Evolutionary conservation across 2,113 vertebrate genomes (phyloP).

Genomic region (Pterocles gutturalis): DNA sequence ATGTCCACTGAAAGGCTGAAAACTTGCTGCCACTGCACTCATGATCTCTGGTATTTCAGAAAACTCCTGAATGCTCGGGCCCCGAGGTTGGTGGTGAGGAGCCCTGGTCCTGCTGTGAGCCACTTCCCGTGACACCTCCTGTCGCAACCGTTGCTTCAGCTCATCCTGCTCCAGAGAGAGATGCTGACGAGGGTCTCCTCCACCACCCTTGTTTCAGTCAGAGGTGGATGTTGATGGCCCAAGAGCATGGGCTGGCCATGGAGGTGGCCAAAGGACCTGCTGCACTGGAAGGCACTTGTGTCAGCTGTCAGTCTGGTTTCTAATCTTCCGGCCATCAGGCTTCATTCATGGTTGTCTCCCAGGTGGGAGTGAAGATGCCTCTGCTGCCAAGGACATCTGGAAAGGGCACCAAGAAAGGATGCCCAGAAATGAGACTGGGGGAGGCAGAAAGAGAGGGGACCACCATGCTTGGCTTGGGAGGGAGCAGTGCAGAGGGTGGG

Average conservation of each 20-base stretch:
- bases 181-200: accelerated
- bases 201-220: accelerated
- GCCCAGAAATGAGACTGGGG: neutral
- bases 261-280: neutral
- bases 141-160: neutral
- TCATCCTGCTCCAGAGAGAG: neutral
- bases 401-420: neutral
- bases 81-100: accelerated
- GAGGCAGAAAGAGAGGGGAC: neutral
- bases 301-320: neutral
- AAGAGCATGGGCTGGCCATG: neutral
- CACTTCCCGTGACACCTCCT: accelerated
- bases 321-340: neutral
- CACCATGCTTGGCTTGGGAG: neutral
- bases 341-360: neutral
- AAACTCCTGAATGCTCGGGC: neutral
- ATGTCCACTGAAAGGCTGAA: neutral
- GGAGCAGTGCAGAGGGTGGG: neutral
- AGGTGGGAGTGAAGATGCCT: neutral
- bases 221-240: neutral
- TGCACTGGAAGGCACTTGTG: neutral
- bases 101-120: neutral
- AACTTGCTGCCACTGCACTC: neutral
- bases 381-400: neutral
- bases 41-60: neutral